phyloP scores from a whole-genome alignment of 1,140 invertebrate species.

The Pogonomyrmex californicus region DNA sequence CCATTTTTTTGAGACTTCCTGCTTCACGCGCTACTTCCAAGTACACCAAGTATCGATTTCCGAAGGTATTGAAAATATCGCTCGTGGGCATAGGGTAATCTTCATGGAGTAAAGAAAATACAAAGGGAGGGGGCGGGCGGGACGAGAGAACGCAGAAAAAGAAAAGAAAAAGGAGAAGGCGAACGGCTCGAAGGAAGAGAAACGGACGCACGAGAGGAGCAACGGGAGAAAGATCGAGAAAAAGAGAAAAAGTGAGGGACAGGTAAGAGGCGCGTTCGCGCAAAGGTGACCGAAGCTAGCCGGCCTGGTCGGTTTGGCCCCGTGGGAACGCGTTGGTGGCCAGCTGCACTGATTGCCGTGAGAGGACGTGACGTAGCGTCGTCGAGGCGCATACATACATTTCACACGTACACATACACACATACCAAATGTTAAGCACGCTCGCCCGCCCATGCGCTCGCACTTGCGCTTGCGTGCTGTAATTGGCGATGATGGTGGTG shows the following conservation, averaged over 20 bases:
- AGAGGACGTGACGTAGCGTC: slow-evolving; percentile 82
- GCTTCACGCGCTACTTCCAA: background rate
- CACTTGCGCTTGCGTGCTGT: slow-evolving; percentile 61
- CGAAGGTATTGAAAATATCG: slow-evolving; percentile 47
- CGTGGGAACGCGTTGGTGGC: slow-evolving; percentile 86
- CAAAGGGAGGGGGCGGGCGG: slow-evolving; percentile 7
- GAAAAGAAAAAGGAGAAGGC: slow-evolving; percentile 27
- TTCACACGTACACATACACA: slow-evolving; percentile 43
- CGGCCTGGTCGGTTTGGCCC: slow-evolving; percentile 82
- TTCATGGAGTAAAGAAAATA: slow-evolving; percentile 70
- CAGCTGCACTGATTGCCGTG: slow-evolving; percentile 85
- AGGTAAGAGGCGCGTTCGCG: slow-evolving; percentile 74
- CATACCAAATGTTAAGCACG: background rate
- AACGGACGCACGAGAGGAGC: slow-evolving; percentile 10
- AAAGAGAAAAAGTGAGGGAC: slow-evolving; percentile 59
- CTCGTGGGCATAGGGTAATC: slow-evolving; percentile 56
- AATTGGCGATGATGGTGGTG: slow-evolving; percentile 72
- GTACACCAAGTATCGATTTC: slow-evolving; percentile 10
- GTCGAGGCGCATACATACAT: slow-evolving; percentile 58
- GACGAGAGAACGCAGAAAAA: background rate
- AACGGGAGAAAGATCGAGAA: slow-evolving; percentile 53
- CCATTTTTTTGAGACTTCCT: background rate
- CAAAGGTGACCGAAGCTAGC: slow-evolving; percentile 75
- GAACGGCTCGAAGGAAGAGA: slow-evolving; percentile 23
- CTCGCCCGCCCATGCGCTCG: slow-evolving; percentile 14